These are phyloP conservation scores for Lasioglossum oenotherae DNA, from an alignment of 2,888 invertebrate species.

Conservation along the genomic window DNA sequence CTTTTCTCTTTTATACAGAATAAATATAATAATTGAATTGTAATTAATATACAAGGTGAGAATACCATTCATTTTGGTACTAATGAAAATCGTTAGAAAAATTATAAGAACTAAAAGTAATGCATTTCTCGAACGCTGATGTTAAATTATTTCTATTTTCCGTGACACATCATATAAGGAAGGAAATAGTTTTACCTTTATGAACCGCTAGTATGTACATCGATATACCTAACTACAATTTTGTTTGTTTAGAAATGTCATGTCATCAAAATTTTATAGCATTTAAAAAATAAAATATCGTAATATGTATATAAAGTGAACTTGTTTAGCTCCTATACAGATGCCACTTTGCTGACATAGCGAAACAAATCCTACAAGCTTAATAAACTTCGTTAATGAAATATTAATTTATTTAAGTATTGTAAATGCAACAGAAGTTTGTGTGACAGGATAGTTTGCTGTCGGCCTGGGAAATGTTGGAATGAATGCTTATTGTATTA, in stretches of 20 bases:
- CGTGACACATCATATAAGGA: conserved; percentile 31
- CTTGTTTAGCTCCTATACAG: conserved; percentile 22
- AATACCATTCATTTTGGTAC: conserved; percentile 32
- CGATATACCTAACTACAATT: conserved; percentile 60
- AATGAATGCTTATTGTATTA: conserved; percentile 79
- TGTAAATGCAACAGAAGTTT: conserved; percentile 78
- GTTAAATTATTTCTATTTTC: conserved; percentile 21
- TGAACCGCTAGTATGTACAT: conserved; percentile 67
- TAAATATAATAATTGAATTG: conserved; percentile 61
- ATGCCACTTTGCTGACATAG: conserved; percentile 28
- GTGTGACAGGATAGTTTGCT: conserved; percentile 68
- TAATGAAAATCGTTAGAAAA: conserved; percentile 25
- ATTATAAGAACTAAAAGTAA: conserved; percentile 32
- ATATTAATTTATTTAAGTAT: conserved; percentile 75
- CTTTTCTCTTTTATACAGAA: conserved; percentile 63
- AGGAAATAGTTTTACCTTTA: conserved; percentile 48
- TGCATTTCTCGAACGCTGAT: conserved; percentile 3
- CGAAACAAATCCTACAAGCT: conserved; percentile 56
- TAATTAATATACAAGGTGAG: conserved; percentile 39
- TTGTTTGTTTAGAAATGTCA: conserved; percentile 33
- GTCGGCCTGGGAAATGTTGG: conserved; percentile 73
- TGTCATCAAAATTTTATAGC: conserved; percentile 41
- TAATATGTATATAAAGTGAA: conserved; percentile 41
- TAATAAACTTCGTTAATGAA: conserved; percentile 57
- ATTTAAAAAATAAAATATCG: conserved; percentile 21